Percentiles rank a stretch among this genome's conserved stretches.
Conservation (phyloP, 2,797 vertebrate species). For the Mastacembelus armatus region DNA sequence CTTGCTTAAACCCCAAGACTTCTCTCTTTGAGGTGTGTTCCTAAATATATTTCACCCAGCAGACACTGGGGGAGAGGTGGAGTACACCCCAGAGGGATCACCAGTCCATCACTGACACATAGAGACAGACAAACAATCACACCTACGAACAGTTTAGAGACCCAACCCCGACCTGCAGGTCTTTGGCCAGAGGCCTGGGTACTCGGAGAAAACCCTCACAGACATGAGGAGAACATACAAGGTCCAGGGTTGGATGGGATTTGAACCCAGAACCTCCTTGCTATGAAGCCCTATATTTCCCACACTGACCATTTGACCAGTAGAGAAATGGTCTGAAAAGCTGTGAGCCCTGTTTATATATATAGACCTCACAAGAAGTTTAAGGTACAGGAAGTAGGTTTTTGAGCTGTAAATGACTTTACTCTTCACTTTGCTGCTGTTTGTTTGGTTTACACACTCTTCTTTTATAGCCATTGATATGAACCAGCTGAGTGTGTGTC, state of each 20-base stretch:
- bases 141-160: too few species aligned
- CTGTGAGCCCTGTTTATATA: not conserved
- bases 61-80: too few species aligned
- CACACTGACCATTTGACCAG: too few species aligned
- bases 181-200: too few species aligned
- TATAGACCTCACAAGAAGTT: not conserved
- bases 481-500: slow-evolving; percentile 3
- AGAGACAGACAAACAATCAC: too few species aligned
- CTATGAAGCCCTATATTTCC: not conserved
- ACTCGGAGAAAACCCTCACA: too few species aligned
- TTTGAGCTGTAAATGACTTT: not conserved
- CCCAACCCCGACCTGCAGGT: too few species aligned
- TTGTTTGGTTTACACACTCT: slow-evolving; percentile 31
- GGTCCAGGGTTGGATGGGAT: too few species aligned
- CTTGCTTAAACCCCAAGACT: not conserved
- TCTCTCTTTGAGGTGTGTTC: not conserved
- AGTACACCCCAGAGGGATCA: too few species aligned
- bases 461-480: not conserved
- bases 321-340: not conserved
- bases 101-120: too few species aligned
- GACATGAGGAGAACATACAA: too few species aligned
- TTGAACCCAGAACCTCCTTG: not conserved
- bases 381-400: not conserved
- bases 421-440: slow-evolving; percentile 30
- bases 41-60: too few species aligned